Percentiles rank a stretch among this genome's conserved stretches.
Conservation (phyloP, 2,888 invertebrate species). For the Polyommatus iphigenia region DNA sequence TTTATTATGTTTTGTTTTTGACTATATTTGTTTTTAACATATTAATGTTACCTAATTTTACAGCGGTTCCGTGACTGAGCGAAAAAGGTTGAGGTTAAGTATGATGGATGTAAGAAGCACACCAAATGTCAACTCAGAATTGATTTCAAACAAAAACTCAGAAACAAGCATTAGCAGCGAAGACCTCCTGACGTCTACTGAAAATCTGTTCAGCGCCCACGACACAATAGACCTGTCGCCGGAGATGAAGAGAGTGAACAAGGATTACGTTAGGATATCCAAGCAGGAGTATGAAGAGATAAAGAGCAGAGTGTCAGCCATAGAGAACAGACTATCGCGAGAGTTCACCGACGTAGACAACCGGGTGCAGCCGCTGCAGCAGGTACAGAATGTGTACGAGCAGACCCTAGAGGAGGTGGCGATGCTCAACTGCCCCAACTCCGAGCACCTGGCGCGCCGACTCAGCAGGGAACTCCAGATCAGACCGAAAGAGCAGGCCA, state of each 20-base stretch:
- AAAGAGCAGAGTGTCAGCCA: conserved; percentile 86
- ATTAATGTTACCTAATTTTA: conserved; percentile 34
- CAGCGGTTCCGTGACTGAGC: conserved; percentile 65
- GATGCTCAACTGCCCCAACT: conserved; percentile 81
- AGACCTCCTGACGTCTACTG: conserved; percentile 69
- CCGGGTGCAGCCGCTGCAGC: conserved; percentile 77
- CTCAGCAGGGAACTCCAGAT: conserved; percentile 88
- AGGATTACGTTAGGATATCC: conserved; percentile 85
- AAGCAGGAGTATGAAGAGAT: conserved; percentile 89
- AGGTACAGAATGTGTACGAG: conserved; percentile 86
- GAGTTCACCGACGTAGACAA: conserved; percentile 81
- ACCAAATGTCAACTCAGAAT: conserved; percentile 63
- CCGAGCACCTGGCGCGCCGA: conserved; percentile 85
- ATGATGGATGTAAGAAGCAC: conserved; percentile 70
- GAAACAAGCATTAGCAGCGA: conserved; percentile 71
- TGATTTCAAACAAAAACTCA: conserved; percentile 60
- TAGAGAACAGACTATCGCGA: conserved; percentile 85
- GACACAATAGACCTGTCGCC: conserved; percentile 71
- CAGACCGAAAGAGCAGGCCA: conserved; percentile 83
- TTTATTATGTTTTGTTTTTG: conserved; percentile 8
- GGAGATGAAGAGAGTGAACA: conserved; percentile 64
- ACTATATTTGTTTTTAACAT: background rate
- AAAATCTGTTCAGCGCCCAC: conserved; percentile 68
- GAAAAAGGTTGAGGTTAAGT: conserved; percentile 72
- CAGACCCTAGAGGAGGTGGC: conserved; percentile 86